phyloP scores from a whole-genome alignment of 2,797 vertebrate genomes.

The Tolypeutes matacus region DNA sequence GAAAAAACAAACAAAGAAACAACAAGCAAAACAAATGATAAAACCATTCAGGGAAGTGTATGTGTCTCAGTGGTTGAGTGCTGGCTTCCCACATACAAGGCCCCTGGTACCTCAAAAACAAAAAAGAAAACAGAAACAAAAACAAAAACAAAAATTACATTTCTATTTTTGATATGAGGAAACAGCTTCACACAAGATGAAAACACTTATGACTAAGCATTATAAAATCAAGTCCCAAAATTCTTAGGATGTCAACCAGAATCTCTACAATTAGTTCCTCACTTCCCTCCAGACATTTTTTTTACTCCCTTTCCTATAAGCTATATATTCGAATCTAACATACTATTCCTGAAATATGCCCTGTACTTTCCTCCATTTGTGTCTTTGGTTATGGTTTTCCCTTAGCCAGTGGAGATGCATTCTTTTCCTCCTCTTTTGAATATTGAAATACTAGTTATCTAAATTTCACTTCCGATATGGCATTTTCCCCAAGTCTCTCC shows the following conservation, averaged over 20 bases:
- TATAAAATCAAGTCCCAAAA: conserved; percentile 19
- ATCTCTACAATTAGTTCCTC: not conserved
- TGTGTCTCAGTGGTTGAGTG: too few species aligned
- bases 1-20: too few species aligned
- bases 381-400: not conserved
- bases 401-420: not conserved
- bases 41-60: too few species aligned
- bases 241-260: conserved; percentile 23
- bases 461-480: not conserved
- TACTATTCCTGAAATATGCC: not conserved
- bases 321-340: not conserved
- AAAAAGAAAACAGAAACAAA: not conserved
- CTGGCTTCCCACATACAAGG: too few species aligned
- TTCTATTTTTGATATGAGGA: conserved; percentile 60
- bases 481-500: not conserved
- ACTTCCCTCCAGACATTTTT: not conserved
- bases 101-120: too few species aligned
- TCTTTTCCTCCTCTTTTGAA: not conserved
- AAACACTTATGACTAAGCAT: conserved; percentile 19
- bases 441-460: not conserved
- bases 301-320: conserved; percentile 23
- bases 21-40: too few species aligned
- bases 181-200: conserved; percentile 1
- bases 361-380: not conserved
- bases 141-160: not conserved